Base-by-base conservation (phyloP, 1,140 invertebrate species). In the Conopomorpha cramerella region DNA sequence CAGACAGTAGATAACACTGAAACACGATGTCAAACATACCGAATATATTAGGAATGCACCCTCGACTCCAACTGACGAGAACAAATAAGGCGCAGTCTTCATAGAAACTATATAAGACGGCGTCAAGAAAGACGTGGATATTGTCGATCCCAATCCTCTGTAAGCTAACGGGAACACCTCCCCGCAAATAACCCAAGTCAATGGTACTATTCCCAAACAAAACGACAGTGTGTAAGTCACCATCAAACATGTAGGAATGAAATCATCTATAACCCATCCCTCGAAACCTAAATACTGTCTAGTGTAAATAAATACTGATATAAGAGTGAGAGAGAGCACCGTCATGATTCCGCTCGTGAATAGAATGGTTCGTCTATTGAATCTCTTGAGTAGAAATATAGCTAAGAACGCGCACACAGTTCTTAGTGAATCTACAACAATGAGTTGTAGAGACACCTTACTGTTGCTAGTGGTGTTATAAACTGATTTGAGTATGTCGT, bases 371-470 rank as follows among this genome's bases (percentile, higher is more conserved):
- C 71, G 48, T 39, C 71, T 36, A 34, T 64, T 64, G 35, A 54
- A 64, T 28, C 50, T 56, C 36, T 76, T 76, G 0, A 76, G 35
- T 36, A 76, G 41, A 37, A 76, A 68, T 57, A 76, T 72, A 28
- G 71, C 71, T 26, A 71, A 27, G 15, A 76, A 57, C 1, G 71
- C 71, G 34, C 63, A 76, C 11, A 68, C 42, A 12, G 64, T 76
- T 39, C 71, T 57, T 8, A 76, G 38, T 28, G 72, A 44, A 36
- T 76, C 71, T 44, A 76, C 65, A 1, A 72, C 48, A 15, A 64
- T 72, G 29, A 76, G 68, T 31, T 76, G 71, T 66, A 63, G 71
- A 10, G 62, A 50, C 1, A 76, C 71, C 14, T 76, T 57, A 18
- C 51, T 58, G 2, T 55, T 35, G 2, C 52, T 41, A 0, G 56